Percentiles rank a stretch among this genome's conserved stretches.
Conservation (phyloP, 2,888 invertebrate species). For the Aporophyla lueneburgensis region DNA sequence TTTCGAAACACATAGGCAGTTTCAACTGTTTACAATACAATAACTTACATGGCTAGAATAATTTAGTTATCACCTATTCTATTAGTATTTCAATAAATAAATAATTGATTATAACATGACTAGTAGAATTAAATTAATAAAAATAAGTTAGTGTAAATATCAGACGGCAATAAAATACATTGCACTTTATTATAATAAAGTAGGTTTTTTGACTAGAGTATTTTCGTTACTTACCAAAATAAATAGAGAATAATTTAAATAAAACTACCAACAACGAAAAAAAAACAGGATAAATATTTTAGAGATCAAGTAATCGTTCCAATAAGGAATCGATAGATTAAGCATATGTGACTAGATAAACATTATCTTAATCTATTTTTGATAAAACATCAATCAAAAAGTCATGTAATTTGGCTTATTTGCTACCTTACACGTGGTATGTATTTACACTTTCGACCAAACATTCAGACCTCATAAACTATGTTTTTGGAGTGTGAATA, state of each 20-base stretch:
- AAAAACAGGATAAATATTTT: slow-evolving; percentile 65
- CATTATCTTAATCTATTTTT: slow-evolving; percentile 51
- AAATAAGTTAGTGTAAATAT: slow-evolving; percentile 77
- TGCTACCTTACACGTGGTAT: slow-evolving; percentile 39
- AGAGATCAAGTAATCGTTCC: slow-evolving; percentile 63
- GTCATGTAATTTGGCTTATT: slow-evolving; percentile 51
- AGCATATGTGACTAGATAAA: slow-evolving; percentile 72
- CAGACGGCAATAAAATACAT: slow-evolving; percentile 82
- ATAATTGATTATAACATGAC: slow-evolving; percentile 75
- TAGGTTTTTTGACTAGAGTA: slow-evolving; percentile 71
- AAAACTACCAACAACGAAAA: slow-evolving; percentile 74
- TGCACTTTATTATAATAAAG: slow-evolving; percentile 78
- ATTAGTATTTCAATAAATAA: slow-evolving; percentile 51
- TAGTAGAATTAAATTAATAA: slow-evolving; percentile 71
- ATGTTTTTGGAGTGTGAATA: slow-evolving; percentile 35
- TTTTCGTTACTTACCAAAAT: slow-evolving; percentile 68
- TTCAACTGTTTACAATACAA: slow-evolving; percentile 64
- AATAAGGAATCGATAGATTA: slow-evolving; percentile 63
- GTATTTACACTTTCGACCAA: slow-evolving; percentile 60
- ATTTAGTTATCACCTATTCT: slow-evolving; percentile 54
- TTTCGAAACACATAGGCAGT: slow-evolving; percentile 57
- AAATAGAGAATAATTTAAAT: slow-evolving; percentile 69
- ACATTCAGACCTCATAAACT: slow-evolving; percentile 46
- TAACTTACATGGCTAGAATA: slow-evolving; percentile 57
- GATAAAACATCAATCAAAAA: slow-evolving; percentile 63